Conservation (phyloP, 2,888 invertebrate genomes). For the Limenitis camilla region DNA sequence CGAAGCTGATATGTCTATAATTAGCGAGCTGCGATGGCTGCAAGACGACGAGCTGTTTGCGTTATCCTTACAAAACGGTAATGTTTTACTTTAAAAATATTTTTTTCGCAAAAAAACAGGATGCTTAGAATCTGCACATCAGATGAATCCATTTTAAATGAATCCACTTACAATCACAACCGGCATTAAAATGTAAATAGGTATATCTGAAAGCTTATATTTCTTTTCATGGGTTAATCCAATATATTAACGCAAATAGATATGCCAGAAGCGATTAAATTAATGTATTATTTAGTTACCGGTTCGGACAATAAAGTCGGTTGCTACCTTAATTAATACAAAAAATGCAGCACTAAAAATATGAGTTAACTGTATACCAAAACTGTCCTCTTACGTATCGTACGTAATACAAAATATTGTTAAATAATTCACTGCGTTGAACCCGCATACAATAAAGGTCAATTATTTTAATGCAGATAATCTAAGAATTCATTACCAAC, state of each 20-base stretch:
- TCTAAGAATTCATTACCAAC: slow-evolving; percentile 2
- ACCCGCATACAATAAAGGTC: slow-evolving; percentile 7
- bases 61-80: slow-evolving; percentile 70
- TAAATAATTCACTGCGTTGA: slow-evolving; percentile 1
- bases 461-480: slow-evolving; percentile 5
- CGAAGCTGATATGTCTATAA: slow-evolving; percentile 69
- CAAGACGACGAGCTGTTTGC: slow-evolving; percentile 68
- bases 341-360: neutral
- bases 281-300: slow-evolving; percentile 17
- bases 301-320: slow-evolving; percentile 3
- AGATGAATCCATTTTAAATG: too few species aligned
- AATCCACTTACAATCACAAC: too few species aligned
- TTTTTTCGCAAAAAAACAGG: neutral
- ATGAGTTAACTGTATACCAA: neutral
- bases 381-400: neutral
- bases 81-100: slow-evolving; percentile 7
- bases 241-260: too few species aligned
- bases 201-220: too few species aligned
- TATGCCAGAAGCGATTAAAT: slow-evolving; percentile 14
- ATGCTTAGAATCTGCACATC: too few species aligned
- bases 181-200: too few species aligned
- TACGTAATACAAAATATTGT: neutral
- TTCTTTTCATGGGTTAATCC: too few species aligned
- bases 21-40: slow-evolving; percentile 69
- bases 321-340: slow-evolving; percentile 8